Conservation (phyloP, 2,888 invertebrate genomes). For the Aporophyla nigra region DNA sequence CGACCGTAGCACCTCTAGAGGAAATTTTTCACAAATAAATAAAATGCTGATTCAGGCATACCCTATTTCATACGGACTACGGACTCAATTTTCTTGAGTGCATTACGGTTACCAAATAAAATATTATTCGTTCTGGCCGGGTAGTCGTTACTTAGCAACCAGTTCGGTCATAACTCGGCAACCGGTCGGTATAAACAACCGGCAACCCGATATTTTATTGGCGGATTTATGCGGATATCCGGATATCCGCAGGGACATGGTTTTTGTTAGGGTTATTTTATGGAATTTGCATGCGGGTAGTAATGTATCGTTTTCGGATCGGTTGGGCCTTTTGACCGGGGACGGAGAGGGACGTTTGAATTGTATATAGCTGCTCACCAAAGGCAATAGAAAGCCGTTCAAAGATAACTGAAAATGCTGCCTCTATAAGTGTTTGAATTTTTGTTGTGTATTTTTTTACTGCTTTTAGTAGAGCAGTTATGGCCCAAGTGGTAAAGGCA, state of each 20-base stretch:
- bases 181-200: constrained; percentile 74
- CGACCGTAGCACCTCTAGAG: constrained; percentile 25
- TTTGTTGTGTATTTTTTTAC: background rate
- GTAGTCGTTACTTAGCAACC: constrained; percentile 65
- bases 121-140: constrained; percentile 69
- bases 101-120: constrained; percentile 77
- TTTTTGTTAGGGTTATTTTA: constrained; percentile 70
- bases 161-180: constrained; percentile 73
- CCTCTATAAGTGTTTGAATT: background rate
- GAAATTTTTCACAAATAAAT: constrained; percentile 60
- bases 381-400: background rate
- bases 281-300: constrained; percentile 65
- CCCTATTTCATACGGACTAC: constrained; percentile 71
- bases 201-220: constrained; percentile 76
- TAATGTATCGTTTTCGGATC: constrained; percentile 58
- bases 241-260: constrained; percentile 70
- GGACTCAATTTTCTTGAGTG: constrained; percentile 83
- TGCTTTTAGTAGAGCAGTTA: too few species aligned
- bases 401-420: constrained; percentile 1
- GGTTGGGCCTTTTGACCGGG: constrained; percentile 25
- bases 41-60: constrained; percentile 68
- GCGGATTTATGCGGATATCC: constrained; percentile 73
- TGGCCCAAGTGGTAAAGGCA: too few species aligned
- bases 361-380: background rate
- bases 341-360: constrained; percentile 23